Percentiles rank a stretch among this genome's conserved stretches.
Conservation (phyloP, 2,888 invertebrate species). For the Synergus gifuensis region DNA sequence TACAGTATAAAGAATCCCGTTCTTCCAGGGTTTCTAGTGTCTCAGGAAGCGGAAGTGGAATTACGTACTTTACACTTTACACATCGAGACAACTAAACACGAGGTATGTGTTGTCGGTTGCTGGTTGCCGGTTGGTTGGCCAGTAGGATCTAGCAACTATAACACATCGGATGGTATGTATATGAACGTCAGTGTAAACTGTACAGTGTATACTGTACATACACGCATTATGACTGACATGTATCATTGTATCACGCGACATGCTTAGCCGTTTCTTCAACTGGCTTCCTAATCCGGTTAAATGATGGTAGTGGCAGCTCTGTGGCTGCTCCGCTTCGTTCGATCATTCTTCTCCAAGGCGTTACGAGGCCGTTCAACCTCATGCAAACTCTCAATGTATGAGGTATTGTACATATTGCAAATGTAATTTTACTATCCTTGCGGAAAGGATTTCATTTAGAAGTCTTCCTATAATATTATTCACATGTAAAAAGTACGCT, state of each 20-base stretch:
- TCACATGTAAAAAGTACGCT: no score
- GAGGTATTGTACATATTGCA: background rate
- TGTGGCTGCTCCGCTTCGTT: slow-evolving; percentile 67
- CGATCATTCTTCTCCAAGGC: slow-evolving; percentile 68
- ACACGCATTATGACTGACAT: slow-evolving; percentile 36
- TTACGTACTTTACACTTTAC: slow-evolving; percentile 4
- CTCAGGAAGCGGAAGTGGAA: slow-evolving; percentile 41
- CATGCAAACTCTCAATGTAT: slow-evolving; percentile 20
- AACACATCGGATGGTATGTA: slow-evolving; percentile 7
- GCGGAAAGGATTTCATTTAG: slow-evolving; percentile 4
- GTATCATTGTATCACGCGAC: slow-evolving; percentile 58
- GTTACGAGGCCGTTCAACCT: slow-evolving; percentile 75
- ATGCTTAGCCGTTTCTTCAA: slow-evolving; percentile 63
- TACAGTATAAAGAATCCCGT: slow-evolving; percentile 14
- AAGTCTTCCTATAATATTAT: no score
- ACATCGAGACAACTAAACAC: slow-evolving; percentile 24
- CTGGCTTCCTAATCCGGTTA: slow-evolving; percentile 76
- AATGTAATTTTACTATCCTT: slow-evolving; percentile 21
- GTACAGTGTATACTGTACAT: slow-evolving; percentile 3
- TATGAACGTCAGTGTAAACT: background rate
- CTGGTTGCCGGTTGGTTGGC: slow-evolving; percentile 12
- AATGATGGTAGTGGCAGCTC: slow-evolving; percentile 66
- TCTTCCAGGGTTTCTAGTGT: slow-evolving; percentile 10
- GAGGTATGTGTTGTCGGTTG: background rate
- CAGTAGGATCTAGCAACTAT: background rate